These are phyloP conservation scores for Coelopa frigida DNA, from an alignment of 1,140 invertebrate genomes.

Conservation along the genomic window DNA sequence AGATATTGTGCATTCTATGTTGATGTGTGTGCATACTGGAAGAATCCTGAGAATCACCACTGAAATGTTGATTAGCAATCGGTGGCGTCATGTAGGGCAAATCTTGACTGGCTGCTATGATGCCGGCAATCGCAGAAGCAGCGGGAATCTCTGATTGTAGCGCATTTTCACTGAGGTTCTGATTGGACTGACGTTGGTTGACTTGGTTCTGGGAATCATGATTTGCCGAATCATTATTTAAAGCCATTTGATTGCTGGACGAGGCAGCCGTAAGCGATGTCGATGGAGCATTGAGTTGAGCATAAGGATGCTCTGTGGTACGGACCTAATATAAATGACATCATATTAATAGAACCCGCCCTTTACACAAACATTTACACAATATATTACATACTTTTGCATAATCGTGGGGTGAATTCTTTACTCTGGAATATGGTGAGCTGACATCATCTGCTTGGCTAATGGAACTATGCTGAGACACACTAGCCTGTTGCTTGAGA, in stretches of 20 bases:
- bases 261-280: constrained; percentile 25
- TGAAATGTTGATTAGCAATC: constrained; percentile 58
- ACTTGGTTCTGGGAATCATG: no score
- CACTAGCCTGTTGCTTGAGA: constrained; percentile 45
- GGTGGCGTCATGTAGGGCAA: constrained; percentile 85
- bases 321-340: constrained; percentile 21
- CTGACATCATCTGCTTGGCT: constrained; percentile 53
- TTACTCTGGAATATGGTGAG: constrained; percentile 54
- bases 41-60: constrained; percentile 78
- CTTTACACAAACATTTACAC: neutral
- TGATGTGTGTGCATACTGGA: constrained; percentile 58
- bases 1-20: constrained; percentile 10
- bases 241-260: no score
- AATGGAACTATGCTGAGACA: constrained; percentile 53
- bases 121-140: constrained; percentile 73
- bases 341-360: neutral
- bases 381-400: constrained; percentile 44
- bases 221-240: no score
- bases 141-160: constrained; percentile 57
- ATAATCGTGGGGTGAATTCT: constrained; percentile 48
- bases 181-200: no score
- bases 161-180: constrained; percentile 22
- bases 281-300: constrained; percentile 51
- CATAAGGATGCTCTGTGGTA: constrained; percentile 59
- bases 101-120: constrained; percentile 76